A percentile compares a stretch with the other conserved stretches of the same genome.
Conservation (phyloP, 2,113 vertebrate species). For the Scolopax mira region DNA sequence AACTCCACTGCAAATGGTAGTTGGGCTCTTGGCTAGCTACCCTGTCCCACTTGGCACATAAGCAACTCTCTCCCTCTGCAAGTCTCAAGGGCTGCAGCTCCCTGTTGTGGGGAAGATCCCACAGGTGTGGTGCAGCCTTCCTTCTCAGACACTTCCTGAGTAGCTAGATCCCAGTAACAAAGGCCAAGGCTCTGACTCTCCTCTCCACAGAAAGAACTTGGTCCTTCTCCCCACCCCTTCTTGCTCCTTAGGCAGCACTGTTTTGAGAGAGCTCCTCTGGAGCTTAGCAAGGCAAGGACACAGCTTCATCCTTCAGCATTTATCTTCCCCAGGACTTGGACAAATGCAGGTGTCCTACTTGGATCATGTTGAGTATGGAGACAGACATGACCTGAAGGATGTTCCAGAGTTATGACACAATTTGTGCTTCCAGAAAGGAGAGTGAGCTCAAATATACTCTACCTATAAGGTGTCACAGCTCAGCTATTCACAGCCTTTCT, state of each 20-base stretch:
- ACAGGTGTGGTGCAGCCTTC: background rate
- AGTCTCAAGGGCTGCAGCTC: background rate
- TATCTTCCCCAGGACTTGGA: background rate
- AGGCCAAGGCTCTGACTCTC: background rate
- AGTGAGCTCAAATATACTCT: background rate
- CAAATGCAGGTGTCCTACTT: background rate
- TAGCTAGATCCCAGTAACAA: no score
- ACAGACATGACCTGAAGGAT: background rate
- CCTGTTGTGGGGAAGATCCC: background rate
- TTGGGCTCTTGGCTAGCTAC: background rate
- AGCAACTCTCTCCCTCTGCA: no score
- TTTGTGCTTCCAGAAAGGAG: background rate
- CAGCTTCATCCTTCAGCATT: background rate
- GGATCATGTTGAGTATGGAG: background rate
- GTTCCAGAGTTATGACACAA: background rate
- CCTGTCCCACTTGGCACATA: background rate
- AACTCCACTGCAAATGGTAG: background rate
- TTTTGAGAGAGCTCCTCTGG: background rate
- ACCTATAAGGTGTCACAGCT: background rate
- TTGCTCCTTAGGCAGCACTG: background rate
- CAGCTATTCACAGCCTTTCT: background rate
- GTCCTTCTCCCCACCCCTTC: background rate
- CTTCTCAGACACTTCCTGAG: background rate
- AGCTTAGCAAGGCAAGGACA: background rate
- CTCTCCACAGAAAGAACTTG: background rate